These are phyloP conservation scores for Channa maculata DNA, from an alignment of 2,113 vertebrate genomes.

Conservation along the genomic window DNA sequence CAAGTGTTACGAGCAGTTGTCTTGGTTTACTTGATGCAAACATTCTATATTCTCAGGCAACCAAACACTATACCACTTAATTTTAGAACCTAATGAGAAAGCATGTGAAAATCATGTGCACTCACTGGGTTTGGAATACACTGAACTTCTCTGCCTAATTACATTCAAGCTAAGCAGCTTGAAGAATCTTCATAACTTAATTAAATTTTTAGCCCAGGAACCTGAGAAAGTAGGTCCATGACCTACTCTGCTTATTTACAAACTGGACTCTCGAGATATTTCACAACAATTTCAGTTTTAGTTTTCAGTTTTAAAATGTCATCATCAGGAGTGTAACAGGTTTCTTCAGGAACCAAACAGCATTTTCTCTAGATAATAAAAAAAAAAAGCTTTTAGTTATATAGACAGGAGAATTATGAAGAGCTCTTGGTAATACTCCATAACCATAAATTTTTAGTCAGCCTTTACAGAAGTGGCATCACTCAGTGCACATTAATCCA, in stretches of 20 bases:
- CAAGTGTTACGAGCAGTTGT: neutral
- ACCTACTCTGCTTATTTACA: constrained; percentile 34
- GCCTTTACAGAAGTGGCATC: neutral
- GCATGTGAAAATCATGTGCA: constrained; percentile 10
- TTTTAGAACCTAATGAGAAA: too few species aligned
- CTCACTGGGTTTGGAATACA: constrained; percentile 24
- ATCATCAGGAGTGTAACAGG: constrained; percentile 32
- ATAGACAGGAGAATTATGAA: constrained; percentile 45
- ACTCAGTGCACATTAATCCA: constrained; percentile 24
- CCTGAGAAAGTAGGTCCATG: constrained; percentile 28
- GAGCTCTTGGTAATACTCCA: constrained; percentile 6
- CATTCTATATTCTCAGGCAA: too few species aligned
- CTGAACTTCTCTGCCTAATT: constrained; percentile 31
- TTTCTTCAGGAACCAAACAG: constrained; percentile 3
- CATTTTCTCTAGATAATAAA: neutral
- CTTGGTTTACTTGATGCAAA: neutral
- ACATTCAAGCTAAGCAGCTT: constrained; percentile 37
- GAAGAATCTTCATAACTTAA: constrained; percentile 39
- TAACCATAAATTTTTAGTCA: constrained; percentile 11
- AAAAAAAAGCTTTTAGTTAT: constrained; percentile 26
- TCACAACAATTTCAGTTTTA: neutral
- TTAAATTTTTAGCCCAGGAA: constrained; percentile 42
- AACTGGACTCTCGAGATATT: constrained; percentile 21
- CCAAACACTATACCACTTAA: too few species aligned
- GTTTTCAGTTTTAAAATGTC: constrained; percentile 29